A percentile compares a stretch with the other conserved stretches of the same genome.
Evolutionary conservation across 2,888 invertebrate species (phyloP).

Genomic region (Pammene aurita): DNA sequence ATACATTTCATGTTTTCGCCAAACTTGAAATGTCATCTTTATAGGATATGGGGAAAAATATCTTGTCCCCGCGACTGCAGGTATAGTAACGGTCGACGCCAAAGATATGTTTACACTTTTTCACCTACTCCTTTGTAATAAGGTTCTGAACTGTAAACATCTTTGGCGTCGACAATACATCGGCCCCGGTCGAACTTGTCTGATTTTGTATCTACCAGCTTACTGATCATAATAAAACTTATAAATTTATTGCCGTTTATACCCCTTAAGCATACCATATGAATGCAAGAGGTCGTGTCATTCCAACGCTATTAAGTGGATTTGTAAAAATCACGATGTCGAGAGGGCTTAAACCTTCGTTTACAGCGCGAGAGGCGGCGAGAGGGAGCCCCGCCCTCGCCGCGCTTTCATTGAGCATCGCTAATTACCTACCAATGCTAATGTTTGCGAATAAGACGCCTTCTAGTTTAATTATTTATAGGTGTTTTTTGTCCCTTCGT

Average conservation of each 20-base stretch:
- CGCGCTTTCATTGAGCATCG: constrained; percentile 56
- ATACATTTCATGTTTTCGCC: no score
- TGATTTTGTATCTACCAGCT: no score
- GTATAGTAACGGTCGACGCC: no score
- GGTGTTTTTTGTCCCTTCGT: background rate
- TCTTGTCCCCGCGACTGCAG: no score
- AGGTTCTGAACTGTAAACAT: no score
- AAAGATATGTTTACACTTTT: no score
- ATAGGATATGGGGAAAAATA: no score
- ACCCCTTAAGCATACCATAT: constrained; percentile 1
- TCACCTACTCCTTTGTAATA: no score
- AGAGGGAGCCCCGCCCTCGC: constrained; percentile 50
- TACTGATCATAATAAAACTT: background rate
- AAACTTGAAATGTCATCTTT: no score
- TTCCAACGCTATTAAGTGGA: constrained; percentile 34
- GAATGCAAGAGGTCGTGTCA: constrained; percentile 18
- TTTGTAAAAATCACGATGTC: constrained; percentile 41
- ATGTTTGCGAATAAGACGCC: constrained; percentile 36
- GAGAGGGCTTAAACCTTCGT: constrained; percentile 43
- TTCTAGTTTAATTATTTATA: background rate
- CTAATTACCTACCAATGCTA: constrained; percentile 50
- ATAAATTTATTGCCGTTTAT: constrained; percentile 1
- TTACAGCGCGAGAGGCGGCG: constrained; percentile 47
- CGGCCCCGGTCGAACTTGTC: no score
- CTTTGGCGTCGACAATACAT: no score